Evolutionary conservation across 53 echinoderm and acorn worm genomes (phyloP).

Genomic region (Crossaster papposus): DNA sequence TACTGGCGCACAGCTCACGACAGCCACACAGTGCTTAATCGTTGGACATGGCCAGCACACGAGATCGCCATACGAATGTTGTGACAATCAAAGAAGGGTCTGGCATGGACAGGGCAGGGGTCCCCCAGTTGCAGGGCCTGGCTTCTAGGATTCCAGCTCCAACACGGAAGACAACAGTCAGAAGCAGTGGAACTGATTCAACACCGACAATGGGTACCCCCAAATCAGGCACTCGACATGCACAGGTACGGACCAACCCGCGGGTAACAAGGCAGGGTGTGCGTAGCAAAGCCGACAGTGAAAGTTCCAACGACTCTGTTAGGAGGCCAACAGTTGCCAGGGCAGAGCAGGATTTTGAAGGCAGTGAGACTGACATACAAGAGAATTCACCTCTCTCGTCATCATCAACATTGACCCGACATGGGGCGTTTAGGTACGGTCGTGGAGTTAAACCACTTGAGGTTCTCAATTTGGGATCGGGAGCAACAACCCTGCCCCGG

Average conservation of each 20-base stretch:
- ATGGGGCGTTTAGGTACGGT: conserved; percentile 41
- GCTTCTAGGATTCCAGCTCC: conserved; percentile 27
- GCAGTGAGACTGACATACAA: neutral
- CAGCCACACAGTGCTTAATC: neutral
- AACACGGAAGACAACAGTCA: conserved; percentile 25
- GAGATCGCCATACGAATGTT: conserved; percentile 12
- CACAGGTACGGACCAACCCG: conserved; percentile 52
- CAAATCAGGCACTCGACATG: conserved; percentile 13
- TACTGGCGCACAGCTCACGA: conserved; percentile 21
- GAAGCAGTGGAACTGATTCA: neutral
- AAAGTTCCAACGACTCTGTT: neutral
- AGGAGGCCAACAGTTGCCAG: neutral
- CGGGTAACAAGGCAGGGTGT: conserved; percentile 29
- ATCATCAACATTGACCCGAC: conserved; percentile 37
- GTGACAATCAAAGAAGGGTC: conserved; percentile 14
- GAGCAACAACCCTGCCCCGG: conserved; percentile 31
- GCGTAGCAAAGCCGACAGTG: conserved; percentile 19
- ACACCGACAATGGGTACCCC: neutral
- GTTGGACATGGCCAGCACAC: conserved; percentile 10
- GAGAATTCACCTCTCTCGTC: conserved; percentile 25
- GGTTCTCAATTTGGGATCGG: conserved; percentile 36
- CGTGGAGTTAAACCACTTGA: conserved; percentile 39
- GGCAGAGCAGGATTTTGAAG: neutral
- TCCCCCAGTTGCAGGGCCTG: neutral
- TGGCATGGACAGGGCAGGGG: conserved; percentile 10